Evolutionary conservation across 1,140 invertebrate species (phyloP).

Genomic region (Zaprionus tsacasi): DNA sequence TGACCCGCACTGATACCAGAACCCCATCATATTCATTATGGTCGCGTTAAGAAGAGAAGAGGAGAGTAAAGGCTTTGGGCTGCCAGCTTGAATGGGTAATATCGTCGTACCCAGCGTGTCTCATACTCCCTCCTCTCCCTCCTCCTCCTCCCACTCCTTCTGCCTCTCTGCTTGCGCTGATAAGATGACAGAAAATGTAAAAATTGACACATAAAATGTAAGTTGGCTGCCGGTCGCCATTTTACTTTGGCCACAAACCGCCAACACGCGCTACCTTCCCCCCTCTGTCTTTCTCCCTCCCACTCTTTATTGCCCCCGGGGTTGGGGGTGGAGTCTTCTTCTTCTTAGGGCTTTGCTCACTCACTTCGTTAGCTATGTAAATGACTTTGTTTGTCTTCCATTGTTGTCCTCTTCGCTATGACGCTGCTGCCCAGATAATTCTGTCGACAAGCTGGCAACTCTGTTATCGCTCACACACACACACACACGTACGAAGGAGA

Average conservation of each 20-base stretch:
- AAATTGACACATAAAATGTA: slow-evolving; percentile 68
- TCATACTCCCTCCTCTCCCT: not conserved
- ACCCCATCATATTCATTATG: slow-evolving; percentile 53
- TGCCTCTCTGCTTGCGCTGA: slow-evolving; percentile 18
- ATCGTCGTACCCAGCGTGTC: slow-evolving; percentile 4
- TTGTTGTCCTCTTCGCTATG: slow-evolving; percentile 53
- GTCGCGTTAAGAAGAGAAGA: slow-evolving; percentile 16
- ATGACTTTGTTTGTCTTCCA: slow-evolving; percentile 75
- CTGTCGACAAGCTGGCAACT: slow-evolving; percentile 70
- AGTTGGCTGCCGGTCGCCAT: slow-evolving; percentile 58
- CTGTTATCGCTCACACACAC: slow-evolving; percentile 42
- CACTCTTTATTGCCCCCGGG: not conserved
- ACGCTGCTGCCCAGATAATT: slow-evolving; percentile 49
- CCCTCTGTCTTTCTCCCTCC: not conserved
- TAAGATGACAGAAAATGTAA: slow-evolving; percentile 55
- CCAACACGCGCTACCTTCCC: slow-evolving; percentile 56
- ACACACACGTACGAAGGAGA: slow-evolving; percentile 15
- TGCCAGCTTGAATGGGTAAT: slow-evolving; percentile 56
- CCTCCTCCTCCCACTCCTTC: not conserved
- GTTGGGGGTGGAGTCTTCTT: not conserved
- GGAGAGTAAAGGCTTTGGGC: slow-evolving; percentile 37
- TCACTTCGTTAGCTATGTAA: slow-evolving; percentile 80
- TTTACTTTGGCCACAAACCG: slow-evolving; percentile 63
- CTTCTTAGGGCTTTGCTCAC: slow-evolving; percentile 55
- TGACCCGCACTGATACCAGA: slow-evolving; percentile 31